Base-by-base conservation (phyloP, 53 echinoderm and acorn worm genomes). In the Henricia sp. region DNA sequence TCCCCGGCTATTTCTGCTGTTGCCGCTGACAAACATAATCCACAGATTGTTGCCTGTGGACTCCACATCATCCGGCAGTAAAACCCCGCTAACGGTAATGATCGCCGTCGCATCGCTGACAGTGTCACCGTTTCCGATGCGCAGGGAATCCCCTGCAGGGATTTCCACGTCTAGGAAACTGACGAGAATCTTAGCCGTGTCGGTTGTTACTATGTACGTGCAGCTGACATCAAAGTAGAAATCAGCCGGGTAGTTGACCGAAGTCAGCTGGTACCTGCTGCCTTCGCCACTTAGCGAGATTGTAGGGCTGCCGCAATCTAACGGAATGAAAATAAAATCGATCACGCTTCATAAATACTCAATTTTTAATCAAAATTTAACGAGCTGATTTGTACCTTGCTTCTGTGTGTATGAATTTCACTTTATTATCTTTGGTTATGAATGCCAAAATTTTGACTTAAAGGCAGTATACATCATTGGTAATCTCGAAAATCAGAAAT, bases 231-330 rank as follows among this genome's bases (percentile, higher is more conserved):
- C 41, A 34, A n/a, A 39, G 40, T 39, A 17, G 68, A 40, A 68
- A 16, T 68, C 68, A 41, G 16, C 42, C 35, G 68, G 68, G 40
- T 68, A 68, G 68, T 68, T 68, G 68, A 68, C 41, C 0, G 68
- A 68, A 1, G 68, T 68, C 40, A 68, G 68, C 19, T 68, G 68
- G 34, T 68, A 40, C n/a, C 5, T 68, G 11, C 68, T 39, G 5
- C 68, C 68, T 16, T 29, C 40, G 23, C 35, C 9, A 14, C 17
- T 41, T 6, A 68, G 41, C 6, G 3, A 39, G n/a, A 68, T 68
- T 4, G n/a, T 1, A 12, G 68, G 38, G 4, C 20, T 37, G 38
- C 68, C 68, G 41, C 68, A 68, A 68, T 30, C 63, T 63, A 17
- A 27, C 14, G 12, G 3, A 63, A 32, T 56, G 25, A 56, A 56